Evolutionary conservation across 2,888 invertebrate species (phyloP).

Genomic region (Sphaeridia pumilis): DNA sequence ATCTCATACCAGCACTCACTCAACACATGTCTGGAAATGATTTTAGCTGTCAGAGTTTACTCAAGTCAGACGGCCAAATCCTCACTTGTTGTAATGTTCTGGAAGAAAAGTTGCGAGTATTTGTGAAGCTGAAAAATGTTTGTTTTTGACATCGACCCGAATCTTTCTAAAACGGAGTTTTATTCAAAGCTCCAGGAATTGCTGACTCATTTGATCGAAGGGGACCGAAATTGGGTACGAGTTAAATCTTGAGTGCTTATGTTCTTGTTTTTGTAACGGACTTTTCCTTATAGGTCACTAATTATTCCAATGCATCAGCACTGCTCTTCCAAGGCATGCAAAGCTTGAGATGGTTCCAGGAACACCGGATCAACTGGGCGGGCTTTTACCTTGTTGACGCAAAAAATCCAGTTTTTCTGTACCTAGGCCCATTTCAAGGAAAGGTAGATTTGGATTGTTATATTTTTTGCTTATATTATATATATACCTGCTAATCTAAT

Average conservation of each 20-base stretch:
- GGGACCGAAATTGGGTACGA: constrained; percentile 30
- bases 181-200: constrained; percentile 21
- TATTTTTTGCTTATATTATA: too few relatives aligned
- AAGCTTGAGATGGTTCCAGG: constrained; percentile 18
- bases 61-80: too few relatives aligned
- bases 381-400: constrained; percentile 28
- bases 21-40: too few relatives aligned
- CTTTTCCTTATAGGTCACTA: constrained; percentile 23
- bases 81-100: too few relatives aligned
- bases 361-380: constrained; percentile 29
- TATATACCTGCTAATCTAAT: too few relatives aligned
- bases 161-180: constrained; percentile 23
- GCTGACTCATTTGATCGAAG: constrained; percentile 21
- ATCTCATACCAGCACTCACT: too few relatives aligned
- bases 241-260: not conserved
- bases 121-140: too few relatives aligned
- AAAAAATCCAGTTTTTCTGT: constrained; percentile 10
- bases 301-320: constrained; percentile 28
- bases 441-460: constrained; percentile 20
- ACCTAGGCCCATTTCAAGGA: constrained; percentile 33
- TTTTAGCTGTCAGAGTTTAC: too few relatives aligned
- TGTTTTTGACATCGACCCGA: constrained; percentile 19
- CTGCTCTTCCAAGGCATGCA: constrained; percentile 29
- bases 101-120: too few relatives aligned
- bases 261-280: not conserved